A percentile compares a stretch with the other conserved stretches of the same genome.
Conservation (phyloP, 2,113 vertebrate species). For the Myotis yumanensis region DNA sequence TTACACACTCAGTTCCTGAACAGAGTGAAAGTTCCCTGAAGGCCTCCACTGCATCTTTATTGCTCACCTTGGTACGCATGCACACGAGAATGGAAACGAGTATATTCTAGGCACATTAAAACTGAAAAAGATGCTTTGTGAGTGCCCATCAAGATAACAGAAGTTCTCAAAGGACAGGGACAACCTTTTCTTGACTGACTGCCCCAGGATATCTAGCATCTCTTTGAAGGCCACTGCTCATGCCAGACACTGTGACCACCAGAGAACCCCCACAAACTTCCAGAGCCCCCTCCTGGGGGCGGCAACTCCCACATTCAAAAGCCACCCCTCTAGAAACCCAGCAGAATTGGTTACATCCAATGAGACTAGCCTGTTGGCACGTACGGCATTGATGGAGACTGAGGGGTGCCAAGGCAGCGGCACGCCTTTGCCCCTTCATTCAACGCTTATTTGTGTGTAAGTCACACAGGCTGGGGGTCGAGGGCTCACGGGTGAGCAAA, state of each 20-base stretch:
- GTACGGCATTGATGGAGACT: accelerated
- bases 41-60: not conserved
- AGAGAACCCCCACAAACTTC: not conserved
- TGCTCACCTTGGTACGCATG: not conserved
- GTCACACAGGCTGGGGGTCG: not conserved
- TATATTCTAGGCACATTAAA: too few relatives aligned
- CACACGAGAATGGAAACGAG: not conserved
- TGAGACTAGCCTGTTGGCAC: not conserved
- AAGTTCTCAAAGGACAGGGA: not conserved
- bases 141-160: not conserved
- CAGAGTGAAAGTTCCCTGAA: not conserved
- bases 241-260: not conserved
- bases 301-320: not conserved
- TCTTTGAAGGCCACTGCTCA: not conserved
- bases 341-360: not conserved
- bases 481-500: not conserved
- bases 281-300: not conserved
- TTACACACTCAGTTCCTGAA: not conserved
- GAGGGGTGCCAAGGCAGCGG: accelerated
- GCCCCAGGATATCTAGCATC: not conserved
- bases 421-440: not conserved
- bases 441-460: not conserved
- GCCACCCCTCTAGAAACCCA: not conserved
- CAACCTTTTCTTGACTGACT: not conserved
- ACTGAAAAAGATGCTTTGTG: not conserved